A percentile compares a stretch with the other conserved stretches of the same genome.
Evolutionary conservation across 2,797 vertebrate species (phyloP).

Genomic region (Gymnopithys bicolor): DNA sequence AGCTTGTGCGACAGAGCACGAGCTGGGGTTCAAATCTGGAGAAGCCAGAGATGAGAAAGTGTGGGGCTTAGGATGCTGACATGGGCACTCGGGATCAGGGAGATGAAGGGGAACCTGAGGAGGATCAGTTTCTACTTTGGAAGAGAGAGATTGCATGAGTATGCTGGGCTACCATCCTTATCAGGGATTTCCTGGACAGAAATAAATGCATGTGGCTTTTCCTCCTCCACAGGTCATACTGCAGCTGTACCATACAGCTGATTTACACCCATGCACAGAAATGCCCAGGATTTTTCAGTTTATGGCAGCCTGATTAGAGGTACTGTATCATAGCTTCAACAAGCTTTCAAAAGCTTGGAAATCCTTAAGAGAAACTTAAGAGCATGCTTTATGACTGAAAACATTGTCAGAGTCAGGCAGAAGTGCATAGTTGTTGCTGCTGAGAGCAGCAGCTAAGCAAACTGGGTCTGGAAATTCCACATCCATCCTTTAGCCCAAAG

Average conservation of each 20-base stretch:
- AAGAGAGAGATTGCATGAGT: neutral
- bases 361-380: neutral
- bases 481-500: neutral
- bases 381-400: neutral
- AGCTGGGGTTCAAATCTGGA: neutral
- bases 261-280: neutral
- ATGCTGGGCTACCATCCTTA: neutral
- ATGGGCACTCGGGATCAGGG: neutral
- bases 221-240: neutral
- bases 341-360: neutral
- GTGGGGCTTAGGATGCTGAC: neutral
- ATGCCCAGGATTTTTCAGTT: neutral
- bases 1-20: fast-evolving
- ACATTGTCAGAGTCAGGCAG: neutral
- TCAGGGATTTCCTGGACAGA: neutral
- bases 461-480: neutral
- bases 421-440: neutral
- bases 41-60: neutral
- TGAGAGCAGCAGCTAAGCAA: neutral
- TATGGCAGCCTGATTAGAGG: neutral
- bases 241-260: neutral
- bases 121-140: neutral
- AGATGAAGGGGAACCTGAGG: neutral
- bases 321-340: neutral
- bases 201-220: neutral